A percentile compares a stretch with the other conserved stretches of the same genome.
Conservation (phyloP, 2,888 invertebrate genomes). For the Pterobdella sp. region DNA sequence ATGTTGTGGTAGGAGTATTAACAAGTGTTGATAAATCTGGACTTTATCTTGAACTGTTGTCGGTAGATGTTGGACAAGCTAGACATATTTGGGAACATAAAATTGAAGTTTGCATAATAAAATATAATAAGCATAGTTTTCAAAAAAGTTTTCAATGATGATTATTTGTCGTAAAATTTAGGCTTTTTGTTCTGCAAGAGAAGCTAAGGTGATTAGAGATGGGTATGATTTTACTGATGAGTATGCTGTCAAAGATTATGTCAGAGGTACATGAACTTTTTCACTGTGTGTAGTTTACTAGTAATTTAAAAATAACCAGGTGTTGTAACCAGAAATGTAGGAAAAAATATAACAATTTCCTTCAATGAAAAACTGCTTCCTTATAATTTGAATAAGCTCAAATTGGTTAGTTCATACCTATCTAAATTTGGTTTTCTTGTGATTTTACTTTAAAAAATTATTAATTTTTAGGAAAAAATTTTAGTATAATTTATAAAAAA, state of each 20-base stretch:
- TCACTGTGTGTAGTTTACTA: not conserved
- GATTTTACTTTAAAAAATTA: not conserved
- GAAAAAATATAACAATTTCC: slow-evolving; percentile 17
- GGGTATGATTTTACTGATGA: slow-evolving; percentile 44
- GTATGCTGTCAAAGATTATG: slow-evolving; percentile 45
- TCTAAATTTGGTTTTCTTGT: not conserved
- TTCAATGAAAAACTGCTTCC: slow-evolving; percentile 1
- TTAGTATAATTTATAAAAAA: too few species aligned
- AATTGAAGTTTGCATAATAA: slow-evolving; percentile 35
- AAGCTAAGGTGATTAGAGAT: slow-evolving; percentile 43
- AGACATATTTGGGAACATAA: slow-evolving; percentile 59
- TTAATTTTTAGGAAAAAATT: not conserved
- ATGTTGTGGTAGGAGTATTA: slow-evolving; percentile 50
- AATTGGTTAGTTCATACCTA: slow-evolving; percentile 19
- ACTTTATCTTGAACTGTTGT: slow-evolving; percentile 65
- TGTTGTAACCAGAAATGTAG: slow-evolving; percentile 13
- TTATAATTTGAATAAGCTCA: not conserved
- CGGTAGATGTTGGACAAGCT: slow-evolving; percentile 69
- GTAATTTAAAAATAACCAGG: not conserved
- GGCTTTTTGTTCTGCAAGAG: slow-evolving; percentile 46
- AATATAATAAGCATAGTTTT: too few species aligned
- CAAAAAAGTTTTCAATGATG: too few species aligned
- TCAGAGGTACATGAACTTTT: slow-evolving; percentile 42
- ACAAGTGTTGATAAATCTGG: slow-evolving; percentile 48
- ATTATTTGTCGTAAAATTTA: slow-evolving; percentile 31